Evolutionary conservation across 2,888 invertebrate genomes (phyloP).

Genomic region (Acronicta leporina): DNA sequence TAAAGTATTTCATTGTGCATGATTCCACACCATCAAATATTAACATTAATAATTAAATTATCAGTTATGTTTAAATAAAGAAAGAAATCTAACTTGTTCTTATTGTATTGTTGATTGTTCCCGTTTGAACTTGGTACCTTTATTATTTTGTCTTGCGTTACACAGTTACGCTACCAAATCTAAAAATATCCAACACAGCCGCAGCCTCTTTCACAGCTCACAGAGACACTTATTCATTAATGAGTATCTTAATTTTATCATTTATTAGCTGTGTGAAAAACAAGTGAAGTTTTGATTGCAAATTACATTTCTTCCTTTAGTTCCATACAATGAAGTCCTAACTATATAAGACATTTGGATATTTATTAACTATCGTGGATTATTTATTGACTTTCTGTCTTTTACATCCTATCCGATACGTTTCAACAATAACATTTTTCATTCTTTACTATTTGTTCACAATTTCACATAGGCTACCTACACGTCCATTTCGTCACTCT

Average conservation of each 20-base stretch:
- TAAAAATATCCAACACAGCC: slow-evolving; percentile 44
- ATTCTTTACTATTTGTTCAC: slow-evolving; percentile 78
- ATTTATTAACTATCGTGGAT: slow-evolving; percentile 65
- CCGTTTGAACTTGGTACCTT: slow-evolving; percentile 59
- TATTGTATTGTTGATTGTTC: slow-evolving; percentile 64
- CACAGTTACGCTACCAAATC: slow-evolving; percentile 42
- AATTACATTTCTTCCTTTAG: slow-evolving; percentile 75
- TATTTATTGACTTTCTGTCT: slow-evolving; percentile 76
- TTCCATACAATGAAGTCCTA: slow-evolving; percentile 59
- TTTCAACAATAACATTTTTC: slow-evolving; percentile 85
- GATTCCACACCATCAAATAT: slow-evolving; percentile 58
- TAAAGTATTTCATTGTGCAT: slow-evolving; percentile 62
- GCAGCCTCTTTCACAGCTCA: slow-evolving; percentile 29
- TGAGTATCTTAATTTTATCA: slow-evolving; percentile 25
- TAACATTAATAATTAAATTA: slow-evolving; percentile 54
- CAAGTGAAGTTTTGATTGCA: slow-evolving; percentile 32
- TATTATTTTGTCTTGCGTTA: slow-evolving; percentile 32
- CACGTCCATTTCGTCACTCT: slow-evolving; percentile 72
- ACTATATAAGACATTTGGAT: slow-evolving; percentile 58
- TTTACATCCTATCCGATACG: slow-evolving; percentile 75
- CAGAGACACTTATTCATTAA: slow-evolving; percentile 33
- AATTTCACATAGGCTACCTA: slow-evolving; percentile 84
- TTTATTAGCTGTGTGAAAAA: slow-evolving; percentile 37
- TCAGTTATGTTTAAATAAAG: slow-evolving; percentile 62
- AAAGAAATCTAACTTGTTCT: slow-evolving; percentile 68